Evolutionary conservation across 2,797 vertebrate genomes (phyloP).

Genomic region (Phataginus tetradactyla): DNA sequence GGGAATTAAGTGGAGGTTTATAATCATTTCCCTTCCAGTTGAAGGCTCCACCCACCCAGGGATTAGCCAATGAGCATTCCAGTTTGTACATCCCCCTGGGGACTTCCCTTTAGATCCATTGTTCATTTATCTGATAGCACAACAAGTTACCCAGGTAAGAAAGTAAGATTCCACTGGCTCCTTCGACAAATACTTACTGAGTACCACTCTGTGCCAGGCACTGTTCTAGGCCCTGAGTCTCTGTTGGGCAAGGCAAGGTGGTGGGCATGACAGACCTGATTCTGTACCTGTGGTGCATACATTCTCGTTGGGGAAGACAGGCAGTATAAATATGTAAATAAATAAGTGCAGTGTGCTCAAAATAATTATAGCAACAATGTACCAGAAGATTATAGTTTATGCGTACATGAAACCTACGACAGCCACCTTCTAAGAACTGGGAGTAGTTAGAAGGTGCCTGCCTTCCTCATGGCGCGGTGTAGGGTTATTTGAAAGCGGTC

Average conservation of each 20-base stretch:
- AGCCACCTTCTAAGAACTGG: neutral
- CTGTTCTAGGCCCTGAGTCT: neutral
- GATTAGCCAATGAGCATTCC: neutral
- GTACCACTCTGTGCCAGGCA: neutral
- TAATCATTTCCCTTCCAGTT: neutral
- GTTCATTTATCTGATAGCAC: neutral
- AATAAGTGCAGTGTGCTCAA: neutral
- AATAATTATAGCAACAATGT: neutral
- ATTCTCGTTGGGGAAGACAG: neutral
- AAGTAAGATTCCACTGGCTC: neutral
- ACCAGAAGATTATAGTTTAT: neutral
- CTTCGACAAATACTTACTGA: neutral
- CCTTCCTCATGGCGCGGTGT: neutral
- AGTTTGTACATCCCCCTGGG: neutral
- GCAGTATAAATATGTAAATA: neutral
- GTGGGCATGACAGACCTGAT: neutral
- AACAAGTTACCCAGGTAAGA: neutral
- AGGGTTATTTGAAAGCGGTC: neutral
- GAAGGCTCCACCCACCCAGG: neutral
- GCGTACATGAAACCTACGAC: neutral
- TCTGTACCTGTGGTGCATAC: neutral
- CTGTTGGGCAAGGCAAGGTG: no score
- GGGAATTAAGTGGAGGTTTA: neutral
- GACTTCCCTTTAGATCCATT: neutral
- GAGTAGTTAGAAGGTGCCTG: neutral